Percentiles rank a stretch among this genome's conserved stretches.
These are phyloP conservation scores for Spodoptera littoralis DNA, from an alignment of 2,888 invertebrate genomes.

Conservation along the genomic window DNA sequence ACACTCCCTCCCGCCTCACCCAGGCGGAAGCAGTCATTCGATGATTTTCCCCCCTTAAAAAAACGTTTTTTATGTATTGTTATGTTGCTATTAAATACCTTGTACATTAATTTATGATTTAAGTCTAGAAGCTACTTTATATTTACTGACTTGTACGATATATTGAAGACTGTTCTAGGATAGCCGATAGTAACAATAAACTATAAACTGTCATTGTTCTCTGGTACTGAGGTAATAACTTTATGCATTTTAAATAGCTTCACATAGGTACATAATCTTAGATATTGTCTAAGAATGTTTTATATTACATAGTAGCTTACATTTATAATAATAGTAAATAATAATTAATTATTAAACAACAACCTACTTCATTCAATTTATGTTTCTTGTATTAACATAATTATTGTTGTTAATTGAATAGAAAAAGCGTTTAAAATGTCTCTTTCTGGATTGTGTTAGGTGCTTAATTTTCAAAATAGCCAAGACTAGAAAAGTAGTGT, in stretches of 20 bases:
- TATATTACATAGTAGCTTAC: neutral
- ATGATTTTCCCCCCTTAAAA: no score
- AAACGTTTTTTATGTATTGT: no score
- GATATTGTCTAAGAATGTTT: conserved; percentile 5
- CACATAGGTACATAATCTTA: conserved; percentile 1
- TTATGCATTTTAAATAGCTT: conserved; percentile 19
- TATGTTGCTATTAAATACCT: no score
- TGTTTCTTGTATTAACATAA: neutral
- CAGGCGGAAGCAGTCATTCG: no score
- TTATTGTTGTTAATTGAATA: neutral
- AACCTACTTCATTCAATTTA: neutral
- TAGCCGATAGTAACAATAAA: neutral
- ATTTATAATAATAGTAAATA: neutral
- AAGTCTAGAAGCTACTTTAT: no score
- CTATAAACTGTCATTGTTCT: conserved; percentile 27
- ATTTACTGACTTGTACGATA: no score
- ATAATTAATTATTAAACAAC: neutral
- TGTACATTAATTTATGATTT: no score
- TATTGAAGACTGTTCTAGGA: neutral
- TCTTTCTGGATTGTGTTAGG: no score
- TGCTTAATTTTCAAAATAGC: no score
- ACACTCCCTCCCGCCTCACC: no score
- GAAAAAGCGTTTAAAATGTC: no score
- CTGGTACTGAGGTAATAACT: conserved; percentile 14
- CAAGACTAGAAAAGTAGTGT: no score